Conservation (phyloP, 2,113 vertebrate species). For the Tetrax tetrax region DNA sequence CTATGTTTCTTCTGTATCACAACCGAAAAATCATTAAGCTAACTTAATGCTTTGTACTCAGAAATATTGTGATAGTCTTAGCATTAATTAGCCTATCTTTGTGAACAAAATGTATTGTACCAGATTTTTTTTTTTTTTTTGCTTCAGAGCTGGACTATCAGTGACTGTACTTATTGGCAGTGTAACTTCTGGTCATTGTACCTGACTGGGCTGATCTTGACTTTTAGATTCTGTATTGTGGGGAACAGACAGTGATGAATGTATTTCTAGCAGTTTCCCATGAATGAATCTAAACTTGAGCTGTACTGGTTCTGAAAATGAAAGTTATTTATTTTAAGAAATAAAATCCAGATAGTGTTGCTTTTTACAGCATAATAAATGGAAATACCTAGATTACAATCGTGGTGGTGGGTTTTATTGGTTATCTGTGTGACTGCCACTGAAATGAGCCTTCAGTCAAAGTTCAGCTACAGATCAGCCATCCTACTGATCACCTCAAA, state of each 20-base stretch:
- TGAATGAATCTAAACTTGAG: slow-evolving; percentile 74
- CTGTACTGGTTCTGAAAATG: slow-evolving; percentile 77
- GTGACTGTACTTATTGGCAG: neutral
- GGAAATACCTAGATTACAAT: slow-evolving; percentile 57
- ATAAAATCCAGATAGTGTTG: slow-evolving; percentile 77
- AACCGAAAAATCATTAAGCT: neutral
- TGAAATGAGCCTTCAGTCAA: neutral
- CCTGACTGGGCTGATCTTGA: slow-evolving; percentile 52
- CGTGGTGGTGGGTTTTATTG: neutral
- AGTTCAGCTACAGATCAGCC: neutral
- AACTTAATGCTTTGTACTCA: slow-evolving; percentile 63
- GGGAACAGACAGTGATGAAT: slow-evolving; percentile 78
- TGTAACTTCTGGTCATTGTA: slow-evolving; percentile 42
- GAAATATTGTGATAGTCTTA: slow-evolving; percentile 48
- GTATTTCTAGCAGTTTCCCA: slow-evolving; percentile 76
- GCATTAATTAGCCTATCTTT: slow-evolving; percentile 42
- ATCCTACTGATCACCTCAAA: neutral
- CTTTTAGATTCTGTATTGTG: slow-evolving; percentile 65
- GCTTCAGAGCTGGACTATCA: slow-evolving; percentile 56
- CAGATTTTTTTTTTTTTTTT: neutral
- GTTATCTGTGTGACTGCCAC: neutral
- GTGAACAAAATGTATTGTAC: slow-evolving; percentile 48
- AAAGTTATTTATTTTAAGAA: slow-evolving; percentile 81
- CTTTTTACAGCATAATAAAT: slow-evolving; percentile 82
- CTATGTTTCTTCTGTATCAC: slow-evolving; percentile 43